These are phyloP conservation scores for Pseudococcus longispinus DNA, from an alignment of 2,888 invertebrate species.

Conservation along the genomic window DNA sequence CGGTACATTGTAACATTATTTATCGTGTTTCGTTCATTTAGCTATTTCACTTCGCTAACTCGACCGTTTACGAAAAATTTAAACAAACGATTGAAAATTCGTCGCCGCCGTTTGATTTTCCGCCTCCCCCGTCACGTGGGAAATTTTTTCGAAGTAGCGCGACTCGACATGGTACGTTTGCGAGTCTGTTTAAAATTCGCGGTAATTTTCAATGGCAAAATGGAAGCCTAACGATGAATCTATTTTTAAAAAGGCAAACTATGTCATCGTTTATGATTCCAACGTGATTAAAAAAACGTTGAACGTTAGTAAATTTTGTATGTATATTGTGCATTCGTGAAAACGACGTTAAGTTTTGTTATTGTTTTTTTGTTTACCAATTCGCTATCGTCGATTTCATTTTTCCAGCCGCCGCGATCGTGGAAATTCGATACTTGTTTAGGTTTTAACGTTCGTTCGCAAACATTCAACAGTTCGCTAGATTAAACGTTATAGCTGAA, in stretches of 20 bases:
- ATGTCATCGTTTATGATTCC: conserved; percentile 33
- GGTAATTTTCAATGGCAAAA: conserved; percentile 32
- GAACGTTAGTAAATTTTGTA: conserved; percentile 14
- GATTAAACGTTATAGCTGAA: background rate
- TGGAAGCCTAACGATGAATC: background rate
- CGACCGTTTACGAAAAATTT: background rate
- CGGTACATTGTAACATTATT: background rate
- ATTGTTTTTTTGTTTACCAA: conserved; percentile 35
- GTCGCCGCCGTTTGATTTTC: background rate
- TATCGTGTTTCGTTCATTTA: conserved; percentile 20
- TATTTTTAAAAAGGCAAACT: conserved; percentile 39
- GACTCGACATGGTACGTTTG: background rate
- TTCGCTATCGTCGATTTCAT: conserved; percentile 6
- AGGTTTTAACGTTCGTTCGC: background rate
- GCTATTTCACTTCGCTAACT: background rate
- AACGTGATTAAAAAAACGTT: conserved; percentile 24
- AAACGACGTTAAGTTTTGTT: background rate
- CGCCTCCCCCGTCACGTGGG: background rate
- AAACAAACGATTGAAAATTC: background rate
- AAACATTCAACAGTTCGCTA: background rate
- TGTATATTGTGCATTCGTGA: background rate
- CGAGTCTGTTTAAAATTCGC: background rate
- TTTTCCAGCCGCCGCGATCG: background rate
- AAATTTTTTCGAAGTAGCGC: background rate
- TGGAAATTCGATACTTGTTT: conserved; percentile 1